phyloP scores from a whole-genome alignment of 2,797 vertebrate species.

The Anableps anableps region DNA sequence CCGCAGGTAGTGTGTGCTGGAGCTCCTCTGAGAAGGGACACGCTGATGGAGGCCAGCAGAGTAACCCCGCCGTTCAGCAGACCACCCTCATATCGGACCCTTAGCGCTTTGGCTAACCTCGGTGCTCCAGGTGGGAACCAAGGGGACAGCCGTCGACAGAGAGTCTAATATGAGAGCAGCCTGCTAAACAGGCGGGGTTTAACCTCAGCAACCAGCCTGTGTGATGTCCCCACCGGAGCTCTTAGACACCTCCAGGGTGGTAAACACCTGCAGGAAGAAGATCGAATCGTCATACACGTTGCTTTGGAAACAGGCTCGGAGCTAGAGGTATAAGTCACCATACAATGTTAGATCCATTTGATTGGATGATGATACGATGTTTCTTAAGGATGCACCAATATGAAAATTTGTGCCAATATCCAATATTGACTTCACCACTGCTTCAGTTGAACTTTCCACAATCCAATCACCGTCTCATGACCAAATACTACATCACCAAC shows the following conservation, averaged over 20 bases:
- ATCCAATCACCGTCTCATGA: no score
- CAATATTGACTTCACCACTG: no score
- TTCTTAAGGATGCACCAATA: no score
- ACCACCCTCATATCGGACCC: conserved; percentile 62
- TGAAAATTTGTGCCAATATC: no score
- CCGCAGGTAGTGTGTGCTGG: conserved; percentile 25
- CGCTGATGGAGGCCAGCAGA: conserved; percentile 54
- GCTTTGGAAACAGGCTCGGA: not conserved
- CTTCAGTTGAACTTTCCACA: no score
- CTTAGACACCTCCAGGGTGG: conserved; percentile 91
- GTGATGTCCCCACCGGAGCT: conserved; percentile 88
- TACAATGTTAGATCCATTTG: no score
- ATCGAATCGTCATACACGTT: not conserved
- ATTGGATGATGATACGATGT: no score
- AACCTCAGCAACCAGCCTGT: conserved; percentile 96
- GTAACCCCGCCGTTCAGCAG: conserved; percentile 86
- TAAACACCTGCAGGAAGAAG: conserved; percentile 85
- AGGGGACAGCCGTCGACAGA: not conserved
- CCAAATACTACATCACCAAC: no score
- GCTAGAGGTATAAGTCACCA: not conserved
- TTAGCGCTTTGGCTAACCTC: conserved; percentile 8
- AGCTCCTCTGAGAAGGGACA: conserved; percentile 73
- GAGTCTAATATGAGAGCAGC: conserved; percentile 70
- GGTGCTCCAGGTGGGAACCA: conserved; percentile 16
- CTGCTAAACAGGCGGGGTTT: conserved; percentile 88